Conservation (phyloP, 2,888 invertebrate genomes). For the Oscheius myriophilus region DNA sequence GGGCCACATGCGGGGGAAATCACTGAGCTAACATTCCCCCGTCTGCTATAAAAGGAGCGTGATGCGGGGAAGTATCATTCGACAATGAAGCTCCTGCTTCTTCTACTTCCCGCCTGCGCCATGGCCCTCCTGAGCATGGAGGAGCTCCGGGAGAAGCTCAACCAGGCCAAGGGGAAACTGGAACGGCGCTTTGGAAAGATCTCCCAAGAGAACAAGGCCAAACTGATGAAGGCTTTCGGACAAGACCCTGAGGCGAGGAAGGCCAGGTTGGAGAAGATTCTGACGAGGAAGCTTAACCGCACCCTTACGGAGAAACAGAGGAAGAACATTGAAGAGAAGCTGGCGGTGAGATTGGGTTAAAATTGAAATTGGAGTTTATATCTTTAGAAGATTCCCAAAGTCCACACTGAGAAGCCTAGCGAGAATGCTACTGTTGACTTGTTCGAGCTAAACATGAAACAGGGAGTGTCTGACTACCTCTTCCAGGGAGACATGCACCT, state of each 20-base stretch:
- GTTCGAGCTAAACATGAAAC: conserved; percentile 29
- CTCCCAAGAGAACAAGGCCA: conserved; percentile 10
- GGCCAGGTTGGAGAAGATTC: conserved; percentile 3
- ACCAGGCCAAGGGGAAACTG: neutral
- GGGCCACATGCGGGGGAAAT: too few species aligned
- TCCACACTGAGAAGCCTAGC: conserved; percentile 11
- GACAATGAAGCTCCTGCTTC: too few species aligned
- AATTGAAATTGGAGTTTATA: too few species aligned
- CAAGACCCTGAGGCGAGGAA: conserved; percentile 11
- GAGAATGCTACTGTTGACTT: conserved; percentile 9
- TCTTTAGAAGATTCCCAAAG: neutral
- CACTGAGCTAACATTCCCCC: too few species aligned
- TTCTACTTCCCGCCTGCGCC: too few species aligned
- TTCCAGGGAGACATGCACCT: conserved; percentile 37
- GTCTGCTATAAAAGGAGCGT: conserved; percentile 13
- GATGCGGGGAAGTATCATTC: too few species aligned
- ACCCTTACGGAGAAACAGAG: conserved; percentile 10
- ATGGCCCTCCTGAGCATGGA: too few species aligned
- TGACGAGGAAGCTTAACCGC: neutral
- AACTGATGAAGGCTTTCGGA: conserved; percentile 16
- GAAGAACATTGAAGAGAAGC: neutral
- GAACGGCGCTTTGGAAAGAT: conserved; percentile 7
- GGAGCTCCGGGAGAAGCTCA: too few species aligned
- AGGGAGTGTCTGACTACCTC: conserved; percentile 26
- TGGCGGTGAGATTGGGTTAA: neutral